Evolutionary conservation across 2,888 invertebrate species (phyloP).

Genomic region (Eupelmus urozonus): DNA sequence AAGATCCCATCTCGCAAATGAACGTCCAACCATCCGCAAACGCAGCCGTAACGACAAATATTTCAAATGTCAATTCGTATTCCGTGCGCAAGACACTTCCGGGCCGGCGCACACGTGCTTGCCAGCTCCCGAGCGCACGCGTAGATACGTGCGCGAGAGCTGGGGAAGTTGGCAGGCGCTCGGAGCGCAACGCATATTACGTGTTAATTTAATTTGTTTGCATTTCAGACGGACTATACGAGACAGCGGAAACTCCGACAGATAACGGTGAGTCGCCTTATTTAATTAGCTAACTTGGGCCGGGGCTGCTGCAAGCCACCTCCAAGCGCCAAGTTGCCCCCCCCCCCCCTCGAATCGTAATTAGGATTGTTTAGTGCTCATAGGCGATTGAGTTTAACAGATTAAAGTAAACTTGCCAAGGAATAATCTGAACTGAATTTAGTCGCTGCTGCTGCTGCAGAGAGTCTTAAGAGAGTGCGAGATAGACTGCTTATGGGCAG

Average conservation of each 20-base stretch:
- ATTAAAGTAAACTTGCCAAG: slow-evolving; percentile 65
- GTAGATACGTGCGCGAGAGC: no score
- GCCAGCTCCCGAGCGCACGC: no score
- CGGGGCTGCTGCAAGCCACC: not conserved
- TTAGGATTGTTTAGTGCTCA: slow-evolving; percentile 66
- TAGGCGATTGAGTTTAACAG: slow-evolving; percentile 65
- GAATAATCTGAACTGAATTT: slow-evolving; percentile 32
- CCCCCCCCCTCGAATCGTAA: slow-evolving; percentile 51
- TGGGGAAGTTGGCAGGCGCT: no score
- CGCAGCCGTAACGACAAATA: no score
- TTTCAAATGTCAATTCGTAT: no score
- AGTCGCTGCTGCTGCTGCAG: not conserved
- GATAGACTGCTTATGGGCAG: not conserved
- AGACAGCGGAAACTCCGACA: slow-evolving; percentile 66
- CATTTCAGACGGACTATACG: slow-evolving; percentile 72
- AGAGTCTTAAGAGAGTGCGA: not conserved
- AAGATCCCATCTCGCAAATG: no score
- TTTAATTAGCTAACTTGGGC: slow-evolving; percentile 50
- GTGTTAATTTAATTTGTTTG: slow-evolving; percentile 57
- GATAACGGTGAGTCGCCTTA: slow-evolving; percentile 68
- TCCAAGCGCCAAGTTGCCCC: slow-evolving; percentile 32
- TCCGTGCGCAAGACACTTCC: no score
- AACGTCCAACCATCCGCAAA: no score
- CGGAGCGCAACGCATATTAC: slow-evolving; percentile 35
- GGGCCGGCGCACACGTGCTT: no score